Percentiles rank a stretch among this genome's conserved stretches.
Conservation (phyloP, 2,113 vertebrate genomes). For the Cephalopholis sonnerati region DNA sequence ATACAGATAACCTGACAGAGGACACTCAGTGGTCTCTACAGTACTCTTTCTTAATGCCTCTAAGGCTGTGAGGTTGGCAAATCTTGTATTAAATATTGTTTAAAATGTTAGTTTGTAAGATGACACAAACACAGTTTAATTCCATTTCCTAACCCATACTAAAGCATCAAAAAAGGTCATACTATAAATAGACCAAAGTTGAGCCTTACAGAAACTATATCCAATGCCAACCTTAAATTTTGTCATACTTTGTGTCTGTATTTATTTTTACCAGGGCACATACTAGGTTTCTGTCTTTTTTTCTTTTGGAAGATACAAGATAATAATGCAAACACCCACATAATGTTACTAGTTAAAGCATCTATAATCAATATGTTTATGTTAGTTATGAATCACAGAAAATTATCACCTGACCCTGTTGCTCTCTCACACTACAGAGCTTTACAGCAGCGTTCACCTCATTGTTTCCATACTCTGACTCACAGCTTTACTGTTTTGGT, state of each 20-base stretch:
- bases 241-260: not conserved
- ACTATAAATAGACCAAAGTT: too few species aligned
- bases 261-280: not conserved
- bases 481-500: not conserved
- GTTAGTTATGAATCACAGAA: not conserved
- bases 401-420: not conserved
- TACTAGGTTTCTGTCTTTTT: not conserved
- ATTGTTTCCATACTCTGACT: not conserved
- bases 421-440: not conserved
- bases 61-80: not conserved
- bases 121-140: not conserved
- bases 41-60: not conserved
- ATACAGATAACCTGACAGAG: constrained; percentile 1
- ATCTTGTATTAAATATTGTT: not conserved
- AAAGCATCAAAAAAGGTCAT: not conserved
- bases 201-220: too few species aligned
- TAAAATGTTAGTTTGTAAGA: not conserved
- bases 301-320: not conserved
- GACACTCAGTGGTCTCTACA: not conserved
- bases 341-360: not conserved
- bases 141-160: not conserved
- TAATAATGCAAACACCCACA: not conserved
- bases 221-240: not conserved
- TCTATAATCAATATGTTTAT: not conserved
- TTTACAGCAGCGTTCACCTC: not conserved